Evolutionary conservation across 2,113 vertebrate species (phyloP), one percentile per base, ranked within the genome.

Genomic region (Mormyrus iriodes): DNA sequence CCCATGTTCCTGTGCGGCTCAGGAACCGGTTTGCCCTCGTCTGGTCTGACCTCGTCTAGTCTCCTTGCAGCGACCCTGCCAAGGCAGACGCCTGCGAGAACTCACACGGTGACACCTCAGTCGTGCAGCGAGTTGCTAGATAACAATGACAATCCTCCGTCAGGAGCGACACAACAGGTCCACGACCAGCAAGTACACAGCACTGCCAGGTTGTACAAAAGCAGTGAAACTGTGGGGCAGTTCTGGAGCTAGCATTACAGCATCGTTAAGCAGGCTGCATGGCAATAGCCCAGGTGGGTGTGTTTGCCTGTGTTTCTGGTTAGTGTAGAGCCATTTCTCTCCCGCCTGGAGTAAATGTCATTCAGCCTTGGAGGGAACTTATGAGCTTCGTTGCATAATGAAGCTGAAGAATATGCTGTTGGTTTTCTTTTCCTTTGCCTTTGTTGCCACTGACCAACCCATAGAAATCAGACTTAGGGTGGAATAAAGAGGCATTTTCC

Each of bases 401-500:
- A 91, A 90, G 89, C 65, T 51, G n/a, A 58, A 88, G n/a, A 69
- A 88, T 55, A 87, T 91, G 88, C 85, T 73, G 15, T 49, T n/a
- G 91, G 85, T 89, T 93, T 88, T 92, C 89, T 90, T 92, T 90
- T 89, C 84, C 3, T 51, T 61, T 31, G 24, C 90, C 49, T 93
- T 92, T 92, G 92, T 93, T 88, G 15, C 42, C 15, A 24, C 88
- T 53, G 76, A 88, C 84, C 76, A 89, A 69, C 24, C 42, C 89
- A 91, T 39, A 79, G 35, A 42, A 92, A 92, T n/a, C 10, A 86
- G 48, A 88, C 89, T 86, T 89, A 53, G 91, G 53, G 90, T 76
- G 86, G 88, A 91, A 88, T 92, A 92, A 93, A 94, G 90, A 91
- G 91, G 91, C 88, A 13, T 89, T 92, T 94, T 94, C 92, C 93